Evolutionary conservation across 2,888 invertebrate genomes (phyloP).

Genomic region (Carterocephalus palaemon): DNA sequence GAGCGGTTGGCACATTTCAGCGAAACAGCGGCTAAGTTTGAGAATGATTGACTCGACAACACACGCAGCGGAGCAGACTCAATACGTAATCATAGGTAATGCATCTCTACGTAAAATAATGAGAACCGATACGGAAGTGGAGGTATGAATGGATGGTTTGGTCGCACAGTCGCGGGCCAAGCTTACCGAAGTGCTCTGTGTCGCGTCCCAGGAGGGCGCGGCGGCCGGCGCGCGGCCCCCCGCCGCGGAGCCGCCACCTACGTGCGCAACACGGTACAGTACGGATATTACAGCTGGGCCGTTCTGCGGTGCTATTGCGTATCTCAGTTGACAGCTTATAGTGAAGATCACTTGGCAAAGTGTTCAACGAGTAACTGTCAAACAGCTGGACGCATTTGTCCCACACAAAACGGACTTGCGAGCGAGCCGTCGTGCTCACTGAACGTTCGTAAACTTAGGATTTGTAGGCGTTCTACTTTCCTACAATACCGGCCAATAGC

Average conservation of each 20-base stretch:
- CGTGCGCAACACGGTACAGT: slow-evolving; percentile 68
- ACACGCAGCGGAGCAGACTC: slow-evolving; percentile 77
- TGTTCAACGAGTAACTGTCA: slow-evolving; percentile 30
- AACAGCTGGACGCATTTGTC: slow-evolving; percentile 30
- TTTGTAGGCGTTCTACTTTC: too few relatives aligned
- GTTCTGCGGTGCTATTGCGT: too few relatives aligned
- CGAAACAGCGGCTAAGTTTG: slow-evolving; percentile 67
- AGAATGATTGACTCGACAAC: slow-evolving; percentile 70
- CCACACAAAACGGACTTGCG: too few relatives aligned
- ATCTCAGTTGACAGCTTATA: too few relatives aligned
- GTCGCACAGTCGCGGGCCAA: slow-evolving; percentile 59
- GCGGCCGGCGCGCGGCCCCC: slow-evolving; percentile 62
- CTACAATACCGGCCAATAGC: too few relatives aligned
- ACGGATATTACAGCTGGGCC: background rate
- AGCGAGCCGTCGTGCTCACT: too few relatives aligned
- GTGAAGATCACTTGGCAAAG: too few relatives aligned
- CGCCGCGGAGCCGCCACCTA: slow-evolving; percentile 74
- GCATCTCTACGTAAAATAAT: slow-evolving; percentile 71
- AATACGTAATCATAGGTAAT: slow-evolving; percentile 67
- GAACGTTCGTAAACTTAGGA: too few relatives aligned
- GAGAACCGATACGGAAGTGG: slow-evolving; percentile 66
- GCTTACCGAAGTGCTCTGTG: slow-evolving; percentile 72
- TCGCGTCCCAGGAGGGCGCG: slow-evolving; percentile 68
- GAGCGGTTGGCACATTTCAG: slow-evolving; percentile 61
- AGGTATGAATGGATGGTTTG: slow-evolving; percentile 59